phyloP scores from a whole-genome alignment of 2,888 invertebrate species.

The Caenorhabditis doughertyi region DNA sequence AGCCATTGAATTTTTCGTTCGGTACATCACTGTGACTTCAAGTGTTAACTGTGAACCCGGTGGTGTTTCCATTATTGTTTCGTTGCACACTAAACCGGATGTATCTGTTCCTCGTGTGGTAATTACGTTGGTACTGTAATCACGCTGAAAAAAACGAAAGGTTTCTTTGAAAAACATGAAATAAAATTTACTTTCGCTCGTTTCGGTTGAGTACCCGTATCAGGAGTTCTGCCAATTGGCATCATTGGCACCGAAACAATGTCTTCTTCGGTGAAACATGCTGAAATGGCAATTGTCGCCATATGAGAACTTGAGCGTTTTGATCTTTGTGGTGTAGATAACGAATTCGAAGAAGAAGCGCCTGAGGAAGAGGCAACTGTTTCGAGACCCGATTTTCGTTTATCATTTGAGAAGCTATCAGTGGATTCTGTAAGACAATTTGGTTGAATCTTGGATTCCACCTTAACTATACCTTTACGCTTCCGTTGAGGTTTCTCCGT shows the following conservation, averaged over 20 bases:
- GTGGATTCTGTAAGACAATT: conserved; percentile 37
- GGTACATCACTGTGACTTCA: conserved; percentile 50
- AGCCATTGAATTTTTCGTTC: conserved; percentile 19
- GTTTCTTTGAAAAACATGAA: neutral
- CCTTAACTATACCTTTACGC: conserved; percentile 32
- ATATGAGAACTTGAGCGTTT: conserved; percentile 60
- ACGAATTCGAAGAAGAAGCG: neutral
- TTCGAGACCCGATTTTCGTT: conserved; percentile 52
- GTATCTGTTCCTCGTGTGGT: conserved; percentile 37
- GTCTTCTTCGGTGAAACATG: conserved; percentile 58
- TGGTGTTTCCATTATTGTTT: conserved; percentile 33
- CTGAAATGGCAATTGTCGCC: conserved; percentile 49
- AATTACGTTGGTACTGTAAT: conserved; percentile 38
- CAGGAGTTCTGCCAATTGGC: conserved; percentile 43
- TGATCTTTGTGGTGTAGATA: conserved; percentile 44
- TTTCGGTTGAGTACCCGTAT: conserved; percentile 20
- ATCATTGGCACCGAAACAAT: conserved; percentile 45
- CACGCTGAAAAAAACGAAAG: conserved; percentile 47
- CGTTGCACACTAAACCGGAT: conserved; percentile 11
- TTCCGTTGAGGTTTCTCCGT: conserved; percentile 36
- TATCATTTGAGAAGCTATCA: conserved; percentile 35
- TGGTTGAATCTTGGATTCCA: no score
- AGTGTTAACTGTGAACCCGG: conserved; percentile 38
- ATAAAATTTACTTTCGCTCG: conserved; percentile 15
- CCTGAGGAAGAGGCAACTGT: conserved; percentile 3